phyloP scores from a whole-genome alignment of 2,113 vertebrate genomes.

The Sciurus niger region DNA sequence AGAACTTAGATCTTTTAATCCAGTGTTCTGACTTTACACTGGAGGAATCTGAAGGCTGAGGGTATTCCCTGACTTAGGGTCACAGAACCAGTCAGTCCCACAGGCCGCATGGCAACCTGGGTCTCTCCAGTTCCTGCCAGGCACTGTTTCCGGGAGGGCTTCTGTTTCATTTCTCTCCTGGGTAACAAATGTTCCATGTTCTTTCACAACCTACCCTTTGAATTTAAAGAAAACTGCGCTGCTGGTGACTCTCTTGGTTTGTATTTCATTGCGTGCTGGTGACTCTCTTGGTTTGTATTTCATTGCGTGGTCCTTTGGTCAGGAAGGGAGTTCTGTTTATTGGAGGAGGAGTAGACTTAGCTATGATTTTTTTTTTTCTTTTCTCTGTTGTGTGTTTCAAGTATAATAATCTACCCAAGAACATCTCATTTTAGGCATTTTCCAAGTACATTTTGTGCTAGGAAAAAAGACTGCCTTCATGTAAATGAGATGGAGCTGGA shows the following conservation, averaged over 20 bases:
- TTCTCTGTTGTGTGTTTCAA: neutral
- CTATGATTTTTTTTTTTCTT: neutral
- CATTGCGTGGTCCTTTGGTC: neutral
- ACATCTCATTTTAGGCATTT: neutral
- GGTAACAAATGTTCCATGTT: neutral
- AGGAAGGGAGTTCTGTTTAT: neutral
- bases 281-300: neutral
- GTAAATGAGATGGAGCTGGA: neutral
- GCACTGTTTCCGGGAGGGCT: neutral
- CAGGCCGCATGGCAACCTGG: accelerated
- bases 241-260: neutral
- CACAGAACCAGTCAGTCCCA: neutral
- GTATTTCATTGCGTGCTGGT: neutral
- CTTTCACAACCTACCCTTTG: neutral
- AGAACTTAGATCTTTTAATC: neutral
- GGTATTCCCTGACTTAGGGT: neutral
- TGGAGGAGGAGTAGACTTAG: neutral
- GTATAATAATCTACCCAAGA: neutral
- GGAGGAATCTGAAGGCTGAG: neutral
- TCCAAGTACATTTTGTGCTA: neutral
- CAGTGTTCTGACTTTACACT: neutral
- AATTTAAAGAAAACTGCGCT: neutral
- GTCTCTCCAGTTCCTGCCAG: neutral
- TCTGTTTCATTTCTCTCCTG: neutral
- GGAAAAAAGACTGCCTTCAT: slow-evolving; percentile 25